Conservation (phyloP, 2,797 vertebrate species). For the Sciurus carolinensis region DNA sequence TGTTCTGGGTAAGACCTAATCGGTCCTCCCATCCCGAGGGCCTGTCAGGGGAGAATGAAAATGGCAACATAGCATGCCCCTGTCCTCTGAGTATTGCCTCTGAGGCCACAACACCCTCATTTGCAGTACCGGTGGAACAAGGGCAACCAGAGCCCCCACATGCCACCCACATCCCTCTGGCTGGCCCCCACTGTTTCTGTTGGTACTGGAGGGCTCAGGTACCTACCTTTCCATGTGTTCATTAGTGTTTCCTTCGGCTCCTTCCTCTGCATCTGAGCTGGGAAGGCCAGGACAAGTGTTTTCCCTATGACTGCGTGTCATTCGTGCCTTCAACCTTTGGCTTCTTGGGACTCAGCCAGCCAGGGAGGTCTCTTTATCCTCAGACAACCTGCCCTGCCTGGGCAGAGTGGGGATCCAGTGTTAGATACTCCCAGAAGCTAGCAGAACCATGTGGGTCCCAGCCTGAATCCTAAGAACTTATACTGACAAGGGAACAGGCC, state of each 20-base stretch:
- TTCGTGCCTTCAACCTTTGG: neutral
- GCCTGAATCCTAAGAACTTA: neutral
- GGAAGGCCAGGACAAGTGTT: neutral
- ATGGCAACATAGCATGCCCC: neutral
- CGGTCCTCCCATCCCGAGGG: neutral
- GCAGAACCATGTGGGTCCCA: neutral
- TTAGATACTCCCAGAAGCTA: neutral
- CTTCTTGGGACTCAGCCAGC: conserved; percentile 51
- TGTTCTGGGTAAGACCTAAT: conserved; percentile 21
- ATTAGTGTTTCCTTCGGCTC: neutral
- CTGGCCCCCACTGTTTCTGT: neutral
- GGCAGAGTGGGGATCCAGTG: neutral
- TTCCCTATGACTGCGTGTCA: neutral
- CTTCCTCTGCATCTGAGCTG: neutral
- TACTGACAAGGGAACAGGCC: neutral
- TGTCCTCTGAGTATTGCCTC: neutral
- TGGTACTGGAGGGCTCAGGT: neutral
- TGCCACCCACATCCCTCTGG: no score
- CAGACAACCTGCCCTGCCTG: neutral
- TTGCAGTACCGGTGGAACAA: neutral
- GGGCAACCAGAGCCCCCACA: neutral
- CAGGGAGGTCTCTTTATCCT: neutral
- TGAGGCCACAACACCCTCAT: neutral
- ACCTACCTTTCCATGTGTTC: neutral
- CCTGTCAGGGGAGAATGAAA: neutral